phyloP scores from a whole-genome alignment of 1,140 invertebrate genomes.

The Cyclargus thomasi region DNA sequence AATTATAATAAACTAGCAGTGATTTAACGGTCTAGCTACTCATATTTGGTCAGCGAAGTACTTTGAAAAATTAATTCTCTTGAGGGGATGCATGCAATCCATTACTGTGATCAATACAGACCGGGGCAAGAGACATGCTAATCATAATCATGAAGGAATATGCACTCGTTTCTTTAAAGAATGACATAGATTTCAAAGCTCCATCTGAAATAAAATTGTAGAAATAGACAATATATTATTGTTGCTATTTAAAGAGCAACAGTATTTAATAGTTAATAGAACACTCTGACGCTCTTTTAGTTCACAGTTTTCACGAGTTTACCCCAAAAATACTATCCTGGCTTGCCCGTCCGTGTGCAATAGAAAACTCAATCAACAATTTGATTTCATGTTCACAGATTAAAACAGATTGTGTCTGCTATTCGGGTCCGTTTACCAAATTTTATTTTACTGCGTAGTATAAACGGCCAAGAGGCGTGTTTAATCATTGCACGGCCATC shows the following conservation, averaged over 20 bases:
- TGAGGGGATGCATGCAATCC: conserved; percentile 19
- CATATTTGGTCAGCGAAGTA: not conserved
- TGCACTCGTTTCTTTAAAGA: not conserved
- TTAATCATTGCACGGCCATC: conserved; percentile 35
- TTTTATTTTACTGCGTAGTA: conserved; percentile 18
- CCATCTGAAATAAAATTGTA: too few species aligned
- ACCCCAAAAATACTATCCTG: not conserved
- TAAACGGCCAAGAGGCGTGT: conserved; percentile 34
- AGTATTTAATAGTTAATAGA: too few species aligned
- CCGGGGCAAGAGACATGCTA: not conserved
- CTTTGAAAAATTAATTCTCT: conserved; percentile 14
- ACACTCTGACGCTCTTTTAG: not conserved
- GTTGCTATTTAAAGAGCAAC: too few species aligned
- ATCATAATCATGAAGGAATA: not conserved
- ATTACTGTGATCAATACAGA: conserved; percentile 12
- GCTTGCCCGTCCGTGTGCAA: not conserved
- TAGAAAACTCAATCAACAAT: conserved; percentile 16
- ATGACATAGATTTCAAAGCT: too few species aligned
- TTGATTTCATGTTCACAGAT: conserved; percentile 8
- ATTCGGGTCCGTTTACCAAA: conserved; percentile 15
- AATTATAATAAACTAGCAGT: too few species aligned
- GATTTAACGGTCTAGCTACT: too few species aligned
- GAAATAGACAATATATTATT: too few species aligned
- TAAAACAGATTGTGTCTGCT: not conserved
- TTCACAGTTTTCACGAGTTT: not conserved